Percentiles rank a stretch among this genome's conserved stretches.
These are phyloP conservation scores for Microplitis deprimator DNA, from an alignment of 2,888 invertebrate genomes.

Conservation along the genomic window DNA sequence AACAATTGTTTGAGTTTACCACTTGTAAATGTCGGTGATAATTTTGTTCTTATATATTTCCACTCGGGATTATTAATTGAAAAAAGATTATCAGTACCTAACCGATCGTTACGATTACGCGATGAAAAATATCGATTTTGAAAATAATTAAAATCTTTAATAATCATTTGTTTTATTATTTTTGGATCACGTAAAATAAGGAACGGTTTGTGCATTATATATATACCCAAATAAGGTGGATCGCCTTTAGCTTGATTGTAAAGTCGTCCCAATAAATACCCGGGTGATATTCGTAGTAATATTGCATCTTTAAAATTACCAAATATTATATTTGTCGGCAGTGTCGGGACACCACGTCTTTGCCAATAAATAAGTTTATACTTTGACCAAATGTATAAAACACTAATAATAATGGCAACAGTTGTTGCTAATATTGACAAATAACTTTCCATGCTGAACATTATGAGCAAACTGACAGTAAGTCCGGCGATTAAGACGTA, in stretches of 20 bases:
- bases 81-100: conserved; percentile 67
- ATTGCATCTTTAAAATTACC: conserved; percentile 56
- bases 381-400: conserved; percentile 53
- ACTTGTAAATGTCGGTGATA: conserved; percentile 74
- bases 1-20: conserved; percentile 74
- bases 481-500: background rate
- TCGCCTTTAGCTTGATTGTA: conserved; percentile 45
- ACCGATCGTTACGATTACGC: conserved; percentile 60
- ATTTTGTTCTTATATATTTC: conserved; percentile 71
- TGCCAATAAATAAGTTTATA: conserved; percentile 57
- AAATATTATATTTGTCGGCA: conserved; percentile 54
- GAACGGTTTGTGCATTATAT: conserved; percentile 70
- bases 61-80: conserved; percentile 71
- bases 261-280: conserved; percentile 50
- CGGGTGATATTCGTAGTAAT: conserved; percentile 43
- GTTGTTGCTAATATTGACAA: background rate
- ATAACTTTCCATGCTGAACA: background rate
- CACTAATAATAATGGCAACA: conserved; percentile 27
- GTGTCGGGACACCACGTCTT: conserved; percentile 52
- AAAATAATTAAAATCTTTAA: conserved; percentile 73
- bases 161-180: conserved; percentile 70
- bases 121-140: conserved; percentile 68
- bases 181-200: conserved; percentile 71
- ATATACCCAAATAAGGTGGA: conserved; percentile 69
- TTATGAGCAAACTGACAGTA: background rate